These are phyloP conservation scores for Lymantria monacha DNA, from an alignment of 2,888 invertebrate species.

Conservation along the genomic window DNA sequence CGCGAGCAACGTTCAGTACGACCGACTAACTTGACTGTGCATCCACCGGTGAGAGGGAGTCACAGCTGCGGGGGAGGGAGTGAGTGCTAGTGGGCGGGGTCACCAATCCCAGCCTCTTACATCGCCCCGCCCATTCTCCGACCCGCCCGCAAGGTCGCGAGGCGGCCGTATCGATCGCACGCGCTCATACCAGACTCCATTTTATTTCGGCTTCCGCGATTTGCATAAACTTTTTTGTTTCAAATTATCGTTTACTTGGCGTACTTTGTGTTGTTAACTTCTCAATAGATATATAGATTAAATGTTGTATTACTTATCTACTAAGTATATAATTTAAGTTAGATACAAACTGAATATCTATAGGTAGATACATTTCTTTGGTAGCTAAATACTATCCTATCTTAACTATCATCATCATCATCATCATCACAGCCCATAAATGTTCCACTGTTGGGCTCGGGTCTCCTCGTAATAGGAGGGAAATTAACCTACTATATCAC, in stretches of 20 bases:
- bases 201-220: conserved; percentile 77
- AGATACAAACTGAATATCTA: too few relatives aligned
- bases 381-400: too few relatives aligned
- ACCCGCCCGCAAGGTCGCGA: conserved; percentile 77
- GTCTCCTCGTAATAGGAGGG: too few relatives aligned
- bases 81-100: conserved; percentile 51
- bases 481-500: too few relatives aligned
- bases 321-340: too few relatives aligned
- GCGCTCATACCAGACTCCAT: conserved; percentile 73
- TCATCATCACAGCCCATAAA: too few relatives aligned
- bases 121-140: conserved; percentile 65
- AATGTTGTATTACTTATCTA: too few relatives aligned
- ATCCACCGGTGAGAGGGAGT: conserved; percentile 37
- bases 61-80: conserved; percentile 36
- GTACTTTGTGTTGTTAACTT: conserved; percentile 30
- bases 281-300: too few relatives aligned
- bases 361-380: too few relatives aligned
- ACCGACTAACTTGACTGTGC: conserved; percentile 32
- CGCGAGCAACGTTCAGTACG: conserved; percentile 38
- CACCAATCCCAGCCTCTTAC: conserved; percentile 72
- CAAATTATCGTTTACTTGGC: conserved; percentile 54
- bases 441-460: too few relatives aligned
- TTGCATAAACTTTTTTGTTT: conserved; percentile 79
- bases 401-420: too few relatives aligned
- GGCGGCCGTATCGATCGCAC: conserved; percentile 76